Evolutionary conservation across 1,140 invertebrate species (phyloP).

Genomic region (Stegodyphus mimosarum): DNA sequence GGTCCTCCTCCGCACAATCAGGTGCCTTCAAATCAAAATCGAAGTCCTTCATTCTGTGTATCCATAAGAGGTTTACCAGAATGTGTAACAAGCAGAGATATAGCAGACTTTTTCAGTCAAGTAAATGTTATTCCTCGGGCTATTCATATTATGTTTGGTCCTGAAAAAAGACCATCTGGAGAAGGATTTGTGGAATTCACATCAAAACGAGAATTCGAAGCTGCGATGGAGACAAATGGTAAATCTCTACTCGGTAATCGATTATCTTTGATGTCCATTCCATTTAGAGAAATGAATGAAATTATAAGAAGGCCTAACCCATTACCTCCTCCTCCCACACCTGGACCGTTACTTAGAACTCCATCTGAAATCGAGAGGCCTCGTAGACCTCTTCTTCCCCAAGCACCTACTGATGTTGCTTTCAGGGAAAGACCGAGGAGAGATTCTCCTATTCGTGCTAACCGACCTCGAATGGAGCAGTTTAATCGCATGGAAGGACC

Average conservation of each 20-base stretch:
- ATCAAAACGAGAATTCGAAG: constrained; percentile 75
- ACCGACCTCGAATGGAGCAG: constrained; percentile 2
- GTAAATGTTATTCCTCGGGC: constrained; percentile 79
- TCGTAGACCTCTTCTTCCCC: constrained; percentile 7
- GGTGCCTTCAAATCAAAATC: neutral
- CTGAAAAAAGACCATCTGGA: constrained; percentile 77
- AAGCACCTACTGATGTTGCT: neutral
- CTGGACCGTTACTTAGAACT: constrained; percentile 15
- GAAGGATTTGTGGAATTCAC: constrained; percentile 89
- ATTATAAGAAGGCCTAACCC: constrained; percentile 62
- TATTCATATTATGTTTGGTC: constrained; percentile 81
- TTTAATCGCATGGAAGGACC: neutral
- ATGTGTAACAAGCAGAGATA: constrained; percentile 79
- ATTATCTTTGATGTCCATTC: constrained; percentile 76
- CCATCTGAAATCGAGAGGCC: constrained; percentile 8
- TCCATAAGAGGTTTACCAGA: constrained; percentile 81
- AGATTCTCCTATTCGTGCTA: neutral
- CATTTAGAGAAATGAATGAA: constrained; percentile 71
- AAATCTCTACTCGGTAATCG: constrained; percentile 72
- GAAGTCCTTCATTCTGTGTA: constrained; percentile 70
- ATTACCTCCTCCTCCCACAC: constrained; percentile 9
- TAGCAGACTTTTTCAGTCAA: constrained; percentile 83
- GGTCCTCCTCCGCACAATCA: neutral
- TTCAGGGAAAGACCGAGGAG: constrained; percentile 23
- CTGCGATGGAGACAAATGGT: constrained; percentile 79